Evolutionary conservation across 1,140 invertebrate genomes (phyloP).

Genomic region (Cylas formicarius): DNA sequence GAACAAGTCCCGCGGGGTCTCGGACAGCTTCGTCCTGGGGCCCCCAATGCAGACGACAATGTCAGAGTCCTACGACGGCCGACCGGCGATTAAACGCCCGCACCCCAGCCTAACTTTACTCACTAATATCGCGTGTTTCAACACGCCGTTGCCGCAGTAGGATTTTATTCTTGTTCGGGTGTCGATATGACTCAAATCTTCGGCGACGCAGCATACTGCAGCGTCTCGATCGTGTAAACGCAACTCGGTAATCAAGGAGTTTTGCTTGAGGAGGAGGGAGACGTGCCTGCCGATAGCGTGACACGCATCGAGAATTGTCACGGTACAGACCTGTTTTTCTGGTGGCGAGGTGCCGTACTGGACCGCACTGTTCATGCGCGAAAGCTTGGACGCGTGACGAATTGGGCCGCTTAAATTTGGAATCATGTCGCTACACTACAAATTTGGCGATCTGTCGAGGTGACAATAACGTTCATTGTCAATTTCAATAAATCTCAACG

Average conservation of each 20-base stretch:
- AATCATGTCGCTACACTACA: too few relatives aligned
- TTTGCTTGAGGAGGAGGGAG: constrained; percentile 87
- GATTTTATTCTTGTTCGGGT: constrained; percentile 77
- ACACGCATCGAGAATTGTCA: constrained; percentile 86
- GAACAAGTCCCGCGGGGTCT: constrained; percentile 28
- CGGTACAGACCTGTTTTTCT: too few relatives aligned
- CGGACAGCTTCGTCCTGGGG: constrained; percentile 21
- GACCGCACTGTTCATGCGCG: too few relatives aligned
- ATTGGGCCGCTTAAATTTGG: too few relatives aligned
- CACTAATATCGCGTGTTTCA: constrained; percentile 46
- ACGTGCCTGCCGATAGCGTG: constrained; percentile 95
- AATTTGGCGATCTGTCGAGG: too few relatives aligned
- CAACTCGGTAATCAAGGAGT: constrained; percentile 71
- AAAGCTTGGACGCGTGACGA: too few relatives aligned
- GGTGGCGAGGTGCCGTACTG: too few relatives aligned
- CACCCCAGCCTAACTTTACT: constrained; percentile 1
- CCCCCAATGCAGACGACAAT: constrained; percentile 34
- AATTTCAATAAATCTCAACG: too few relatives aligned
- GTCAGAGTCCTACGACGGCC: constrained; percentile 26
- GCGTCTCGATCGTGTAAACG: constrained; percentile 86
- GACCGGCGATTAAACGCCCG: background rate
- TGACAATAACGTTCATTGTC: too few relatives aligned
- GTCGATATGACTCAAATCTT: constrained; percentile 95
- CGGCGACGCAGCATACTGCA: constrained; percentile 88
- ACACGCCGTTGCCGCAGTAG: constrained; percentile 64